A percentile compares a stretch with the other conserved stretches of the same genome.
Evolutionary conservation across 2,113 vertebrate genomes (phyloP).

Genomic region (Ellobius talpinus): DNA sequence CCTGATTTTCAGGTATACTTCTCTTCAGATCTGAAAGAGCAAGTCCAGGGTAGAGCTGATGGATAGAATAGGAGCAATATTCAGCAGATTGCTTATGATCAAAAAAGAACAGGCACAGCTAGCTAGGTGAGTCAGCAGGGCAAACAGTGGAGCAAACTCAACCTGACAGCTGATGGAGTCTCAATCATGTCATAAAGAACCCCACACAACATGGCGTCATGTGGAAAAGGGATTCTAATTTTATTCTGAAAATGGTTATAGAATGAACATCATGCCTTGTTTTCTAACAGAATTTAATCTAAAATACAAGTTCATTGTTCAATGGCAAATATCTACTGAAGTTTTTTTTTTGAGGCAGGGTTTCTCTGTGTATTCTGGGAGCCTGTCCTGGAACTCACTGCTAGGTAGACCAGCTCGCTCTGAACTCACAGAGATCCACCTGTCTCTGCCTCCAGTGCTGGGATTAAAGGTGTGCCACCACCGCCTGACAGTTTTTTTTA

Average conservation of each 20-base stretch:
- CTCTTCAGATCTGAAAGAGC: conserved; percentile 46
- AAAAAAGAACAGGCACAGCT: neutral
- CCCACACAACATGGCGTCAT: neutral
- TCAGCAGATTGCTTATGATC: neutral
- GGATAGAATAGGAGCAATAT: conserved; percentile 29
- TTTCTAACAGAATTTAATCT: conserved; percentile 1
- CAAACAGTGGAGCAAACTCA: neutral
- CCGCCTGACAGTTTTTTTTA: neutral
- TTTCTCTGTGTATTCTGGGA: too few species aligned
- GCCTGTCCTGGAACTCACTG: too few species aligned
- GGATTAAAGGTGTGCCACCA: too few species aligned
- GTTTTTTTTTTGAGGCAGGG: too few species aligned
- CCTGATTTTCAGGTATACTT: conserved; percentile 41
- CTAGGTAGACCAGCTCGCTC: too few species aligned
- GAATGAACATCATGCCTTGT: neutral
- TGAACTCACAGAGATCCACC: too few species aligned
- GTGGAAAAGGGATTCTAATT: neutral
- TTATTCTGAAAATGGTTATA: neutral
- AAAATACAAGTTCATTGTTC: neutral
- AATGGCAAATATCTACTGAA: neutral
- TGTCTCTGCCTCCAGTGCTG: too few species aligned
- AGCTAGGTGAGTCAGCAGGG: conserved; percentile 50
- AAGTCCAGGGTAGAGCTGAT: neutral
- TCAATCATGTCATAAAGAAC: neutral
- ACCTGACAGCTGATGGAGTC: neutral